Base-by-base conservation (phyloP, 1,140 invertebrate species). In the Diuraphis noxia region DNA sequence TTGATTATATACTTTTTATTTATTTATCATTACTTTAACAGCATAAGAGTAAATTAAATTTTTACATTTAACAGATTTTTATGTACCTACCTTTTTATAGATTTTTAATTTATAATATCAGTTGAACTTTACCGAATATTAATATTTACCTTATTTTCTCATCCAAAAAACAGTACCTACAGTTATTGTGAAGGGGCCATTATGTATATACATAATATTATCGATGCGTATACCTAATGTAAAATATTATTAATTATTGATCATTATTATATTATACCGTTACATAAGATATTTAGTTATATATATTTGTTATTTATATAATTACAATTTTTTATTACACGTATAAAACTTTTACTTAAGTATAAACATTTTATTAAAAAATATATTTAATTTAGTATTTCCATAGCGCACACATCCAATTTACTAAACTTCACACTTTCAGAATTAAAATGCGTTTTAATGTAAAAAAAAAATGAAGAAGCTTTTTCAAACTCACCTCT, bases 341-440 rank as follows among this genome's bases (percentile, higher is more conserved):
- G n/a, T 56, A 63, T n/a, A n/a, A 63, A 10, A 63, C 10, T 4
- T 13, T 63, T 13, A 72, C 4, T 72, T 17, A 72, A 72, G 34
- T 72, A n/a, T 23, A 30, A 41, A 82, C 79, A 41, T 82, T 82
- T 34, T 34, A 85, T 34, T 85, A 85, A 85, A 34, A 82, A 81
- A 82, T 38, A 38, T 79, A 36, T 82, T 85, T 46, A 46, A 21
- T 85, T 34, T 5, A n/a, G n/a, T 17, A 72, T 43, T 9, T 0
- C 8, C 17, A 85, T 23, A 21, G 6, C 6, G 3, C 41, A 43
- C 10, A 43, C 34, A 84, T 43, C 40, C 40, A 84, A 84, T 84
- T 84, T 84, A 43, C 41, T 43, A 41, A 84, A 84, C 25, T 85
- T 46, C 13, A 84, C 43, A 17, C 10, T 46, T 13, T 10, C 4